A percentile compares a stretch with the other conserved stretches of the same genome.
Conservation (phyloP, 2,797 vertebrate species). For the Enteromius anoplus region DNA sequence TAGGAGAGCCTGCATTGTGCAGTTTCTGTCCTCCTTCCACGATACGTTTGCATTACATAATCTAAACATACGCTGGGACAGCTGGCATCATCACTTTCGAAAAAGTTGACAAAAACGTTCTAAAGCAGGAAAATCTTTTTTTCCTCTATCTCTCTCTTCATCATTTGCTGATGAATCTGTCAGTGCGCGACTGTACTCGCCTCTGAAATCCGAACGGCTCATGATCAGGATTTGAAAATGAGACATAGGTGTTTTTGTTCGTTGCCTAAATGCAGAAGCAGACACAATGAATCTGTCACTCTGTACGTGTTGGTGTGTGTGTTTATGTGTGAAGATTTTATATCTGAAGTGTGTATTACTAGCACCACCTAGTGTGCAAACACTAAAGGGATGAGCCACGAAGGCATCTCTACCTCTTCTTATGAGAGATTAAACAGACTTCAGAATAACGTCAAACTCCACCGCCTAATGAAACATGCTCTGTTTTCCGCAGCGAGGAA, state of each 20-base stretch:
- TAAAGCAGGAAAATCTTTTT: constrained; percentile 29
- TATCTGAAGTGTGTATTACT: constrained; percentile 66
- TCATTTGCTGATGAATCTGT: constrained; percentile 31
- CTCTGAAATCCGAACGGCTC: constrained; percentile 26
- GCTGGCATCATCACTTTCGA: constrained; percentile 27
- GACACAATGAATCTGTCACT: constrained; percentile 46
- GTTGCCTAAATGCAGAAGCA: constrained; percentile 32
- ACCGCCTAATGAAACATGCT: constrained; percentile 46
- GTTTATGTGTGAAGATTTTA: constrained; percentile 63
- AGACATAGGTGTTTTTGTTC: constrained; percentile 42
- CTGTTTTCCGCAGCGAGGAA: constrained; percentile 31
- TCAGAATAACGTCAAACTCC: constrained; percentile 28
- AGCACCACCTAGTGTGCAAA: constrained; percentile 90
- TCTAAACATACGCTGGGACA: constrained; percentile 40
- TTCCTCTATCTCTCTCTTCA: background rate
- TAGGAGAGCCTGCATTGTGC: constrained; percentile 34
- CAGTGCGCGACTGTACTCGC: constrained; percentile 37
- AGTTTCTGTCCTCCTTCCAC: background rate
- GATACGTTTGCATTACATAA: constrained; percentile 39
- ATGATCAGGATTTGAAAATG: constrained; percentile 37
- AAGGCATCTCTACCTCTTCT: constrained; percentile 44
- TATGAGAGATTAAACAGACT: constrained; percentile 30
- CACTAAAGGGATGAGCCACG: constrained; percentile 50
- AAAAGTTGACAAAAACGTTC: constrained; percentile 30
- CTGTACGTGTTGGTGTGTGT: constrained; percentile 35